A percentile compares a stretch with the other conserved stretches of the same genome.
These are phyloP conservation scores for Drosophila neutralis DNA, from an alignment of 2,888 invertebrate genomes.

Conservation along the genomic window DNA sequence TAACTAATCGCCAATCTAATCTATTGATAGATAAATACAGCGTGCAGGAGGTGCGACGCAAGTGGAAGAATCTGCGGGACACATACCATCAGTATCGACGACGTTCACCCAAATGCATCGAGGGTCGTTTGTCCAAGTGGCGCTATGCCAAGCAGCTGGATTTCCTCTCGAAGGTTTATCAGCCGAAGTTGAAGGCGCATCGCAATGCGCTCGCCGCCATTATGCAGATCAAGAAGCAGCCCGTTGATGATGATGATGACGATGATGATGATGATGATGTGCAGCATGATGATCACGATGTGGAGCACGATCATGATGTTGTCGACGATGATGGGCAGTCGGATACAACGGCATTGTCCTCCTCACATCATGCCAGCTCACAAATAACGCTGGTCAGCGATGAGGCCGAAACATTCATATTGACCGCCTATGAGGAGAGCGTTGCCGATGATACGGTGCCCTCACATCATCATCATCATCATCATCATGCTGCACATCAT, in stretches of 20 bases:
- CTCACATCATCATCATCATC: conserved; percentile 46
- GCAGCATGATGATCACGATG: conserved; percentile 29
- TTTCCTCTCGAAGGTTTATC: conserved; percentile 82
- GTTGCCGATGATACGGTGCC: conserved; percentile 76
- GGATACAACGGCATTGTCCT: conserved; percentile 52
- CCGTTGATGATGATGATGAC: conserved; percentile 48
- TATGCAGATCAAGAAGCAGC: conserved; percentile 63
- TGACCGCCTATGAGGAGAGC: conserved; percentile 80
- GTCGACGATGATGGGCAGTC: conserved; percentile 70
- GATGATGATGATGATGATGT: conserved; percentile 15
- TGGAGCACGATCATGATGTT: conserved; percentile 47
- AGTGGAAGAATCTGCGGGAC: conserved; percentile 83
- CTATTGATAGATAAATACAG: conserved; percentile 63
- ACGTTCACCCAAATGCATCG: conserved; percentile 79
- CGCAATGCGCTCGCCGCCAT: conserved; percentile 63
- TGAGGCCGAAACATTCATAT: conserved; percentile 76
- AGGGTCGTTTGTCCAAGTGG: conserved; percentile 82
- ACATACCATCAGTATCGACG: conserved; percentile 83
- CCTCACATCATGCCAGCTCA: conserved; percentile 67
- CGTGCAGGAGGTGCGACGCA: conserved; percentile 82
- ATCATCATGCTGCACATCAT: conserved; percentile 30
- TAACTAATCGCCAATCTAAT: not conserved
- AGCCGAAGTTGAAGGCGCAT: conserved; percentile 82
- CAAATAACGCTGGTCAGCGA: conserved; percentile 79
- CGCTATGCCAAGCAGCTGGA: conserved; percentile 82